Base-by-base conservation (phyloP, 2,113 vertebrate species). In the Columbina picui region DNA sequence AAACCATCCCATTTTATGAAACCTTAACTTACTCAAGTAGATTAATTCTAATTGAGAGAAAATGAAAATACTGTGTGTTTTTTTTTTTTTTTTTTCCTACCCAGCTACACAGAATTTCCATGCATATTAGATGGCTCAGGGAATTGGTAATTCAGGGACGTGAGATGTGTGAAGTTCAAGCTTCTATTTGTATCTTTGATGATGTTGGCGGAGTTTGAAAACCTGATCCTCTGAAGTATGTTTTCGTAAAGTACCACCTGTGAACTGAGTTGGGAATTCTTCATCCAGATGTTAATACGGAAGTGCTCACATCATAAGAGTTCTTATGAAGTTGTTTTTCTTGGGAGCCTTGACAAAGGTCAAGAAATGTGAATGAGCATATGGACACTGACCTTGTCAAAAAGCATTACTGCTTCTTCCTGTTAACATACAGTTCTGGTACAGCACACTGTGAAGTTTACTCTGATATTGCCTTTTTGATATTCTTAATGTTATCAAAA, bases 31-130 rank as follows among this genome's bases (percentile, higher is more conserved):
- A 69, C 52, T 93, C 69, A 87, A 79, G 49, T 92, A 95, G 56
- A 80, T 88, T 94, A 78, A 83, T 89, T 63, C 36, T 78, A 94
- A 94, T 82, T 86, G 56, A 93, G 93, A 71, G 41, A 74, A 95
- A 93, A 92, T 86, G 57, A 92, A 88, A 90, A 85, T 93, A 81
- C 30, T 15, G 92, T 52, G 70, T 90, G 36, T 64, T 34, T 71
- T 59, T 85, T 79, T 70, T 74, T 63, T 23, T 77, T 71, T 59
- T 85, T 79, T 70, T 74, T 63, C 21, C 70, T 69, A 76, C 85
- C 22, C 38, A 86, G 7, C 74, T 68, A n/a, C 61, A 65, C 15
- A 82, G 25, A 83, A 86, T 96, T 93, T 96, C 34, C 38, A 52
- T 89, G 67, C 50, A 60, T 79, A 84, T 43, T 91, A 61, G 32